Conservation (phyloP, 2,113 vertebrate species). For the Otocyon megalotis region DNA sequence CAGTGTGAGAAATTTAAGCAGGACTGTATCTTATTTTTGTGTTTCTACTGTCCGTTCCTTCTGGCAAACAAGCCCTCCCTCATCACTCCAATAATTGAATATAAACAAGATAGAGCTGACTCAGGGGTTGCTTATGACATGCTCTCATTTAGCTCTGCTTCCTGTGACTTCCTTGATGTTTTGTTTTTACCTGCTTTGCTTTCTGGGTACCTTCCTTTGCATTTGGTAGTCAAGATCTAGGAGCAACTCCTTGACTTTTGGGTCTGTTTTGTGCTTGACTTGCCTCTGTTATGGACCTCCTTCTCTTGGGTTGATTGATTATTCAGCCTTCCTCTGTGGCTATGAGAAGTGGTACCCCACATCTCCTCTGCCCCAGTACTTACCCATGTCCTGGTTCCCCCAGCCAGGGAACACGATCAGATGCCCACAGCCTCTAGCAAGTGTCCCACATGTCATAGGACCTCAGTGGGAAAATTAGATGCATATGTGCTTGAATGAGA, state of each 20-base stretch:
- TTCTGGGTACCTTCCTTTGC: not conserved
- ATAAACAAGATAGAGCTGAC: not conserved
- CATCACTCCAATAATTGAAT: not conserved
- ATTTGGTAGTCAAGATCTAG: not conserved
- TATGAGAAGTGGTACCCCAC: not conserved
- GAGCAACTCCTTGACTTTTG: not conserved
- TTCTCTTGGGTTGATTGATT: not conserved
- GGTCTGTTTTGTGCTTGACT: not conserved
- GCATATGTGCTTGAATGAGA: not conserved
- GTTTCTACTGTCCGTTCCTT: not conserved
- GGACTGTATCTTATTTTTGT: not conserved
- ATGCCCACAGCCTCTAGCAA: not conserved
- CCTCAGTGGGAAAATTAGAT: not conserved
- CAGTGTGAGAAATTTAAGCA: conserved; percentile 10
- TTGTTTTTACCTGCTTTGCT: conserved; percentile 30
- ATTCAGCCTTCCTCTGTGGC: not conserved
- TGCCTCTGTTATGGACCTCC: not conserved
- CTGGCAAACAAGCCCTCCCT: not conserved
- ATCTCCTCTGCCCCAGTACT: not conserved
- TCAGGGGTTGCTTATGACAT: not conserved
- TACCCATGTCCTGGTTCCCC: not conserved
- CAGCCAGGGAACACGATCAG: not conserved
- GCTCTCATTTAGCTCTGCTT: not conserved
- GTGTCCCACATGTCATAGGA: not conserved
- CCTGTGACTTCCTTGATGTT: not conserved